Evolutionary conservation across 2,888 invertebrate genomes (phyloP).

Genomic region (Smittia aterrima): DNA sequence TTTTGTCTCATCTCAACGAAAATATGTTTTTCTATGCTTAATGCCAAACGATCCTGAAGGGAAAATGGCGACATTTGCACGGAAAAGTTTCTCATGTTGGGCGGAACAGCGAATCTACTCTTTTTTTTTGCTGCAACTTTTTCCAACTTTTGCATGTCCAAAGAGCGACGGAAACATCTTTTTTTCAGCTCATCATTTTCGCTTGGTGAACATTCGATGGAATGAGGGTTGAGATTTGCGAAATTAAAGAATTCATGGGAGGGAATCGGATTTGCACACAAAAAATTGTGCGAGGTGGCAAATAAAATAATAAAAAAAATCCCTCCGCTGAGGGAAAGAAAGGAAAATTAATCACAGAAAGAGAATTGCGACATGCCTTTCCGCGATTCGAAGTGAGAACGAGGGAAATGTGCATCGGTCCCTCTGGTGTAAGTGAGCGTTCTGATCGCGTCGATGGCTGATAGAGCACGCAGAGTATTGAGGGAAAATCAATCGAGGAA

Average conservation of each 20-base stretch:
- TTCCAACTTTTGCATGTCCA: constrained; percentile 19
- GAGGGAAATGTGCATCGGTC: neutral
- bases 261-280: neutral
- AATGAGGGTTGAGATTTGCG: constrained; percentile 22
- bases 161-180: neutral
- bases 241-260: neutral
- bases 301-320: neutral
- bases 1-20: neutral
- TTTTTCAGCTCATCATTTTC: neutral
- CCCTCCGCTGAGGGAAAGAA: neutral
- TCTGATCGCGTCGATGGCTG: neutral
- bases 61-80: neutral
- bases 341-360: neutral
- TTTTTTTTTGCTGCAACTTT: neutral
- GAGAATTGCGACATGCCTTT: constrained; percentile 33
- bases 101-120: too few species aligned
- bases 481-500: constrained; percentile 1
- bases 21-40: constrained; percentile 21
- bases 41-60: neutral
- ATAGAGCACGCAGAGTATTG: constrained; percentile 28
- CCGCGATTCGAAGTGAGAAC: constrained; percentile 11
- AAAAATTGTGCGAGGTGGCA: constrained; percentile 9
- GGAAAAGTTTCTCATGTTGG: constrained; percentile 5
- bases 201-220: constrained; percentile 6
- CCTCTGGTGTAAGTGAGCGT: neutral